phyloP scores from a whole-genome alignment of 2,113 vertebrate genomes.

The Tachuris rubrigastra region DNA sequence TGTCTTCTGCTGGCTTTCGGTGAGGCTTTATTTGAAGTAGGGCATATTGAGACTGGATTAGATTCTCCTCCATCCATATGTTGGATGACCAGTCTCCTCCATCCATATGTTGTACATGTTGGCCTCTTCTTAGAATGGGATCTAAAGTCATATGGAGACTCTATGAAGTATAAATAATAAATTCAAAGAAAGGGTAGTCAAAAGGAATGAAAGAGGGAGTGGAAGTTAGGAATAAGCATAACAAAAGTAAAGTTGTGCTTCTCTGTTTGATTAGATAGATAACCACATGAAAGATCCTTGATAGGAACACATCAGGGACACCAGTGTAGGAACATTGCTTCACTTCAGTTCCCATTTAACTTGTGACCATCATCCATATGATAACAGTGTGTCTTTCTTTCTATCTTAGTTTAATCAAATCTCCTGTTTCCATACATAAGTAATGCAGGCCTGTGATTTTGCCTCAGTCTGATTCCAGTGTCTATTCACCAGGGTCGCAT shows the following conservation, averaged over 20 bases:
- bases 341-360: background rate
- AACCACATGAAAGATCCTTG: background rate
- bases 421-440: background rate
- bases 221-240: background rate
- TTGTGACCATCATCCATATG: background rate
- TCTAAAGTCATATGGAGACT: background rate
- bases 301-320: background rate
- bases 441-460: background rate
- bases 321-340: background rate
- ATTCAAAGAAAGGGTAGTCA: background rate
- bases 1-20: background rate
- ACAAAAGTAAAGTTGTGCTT: background rate
- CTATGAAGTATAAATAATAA: background rate
- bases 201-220: background rate
- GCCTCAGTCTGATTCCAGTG: background rate
- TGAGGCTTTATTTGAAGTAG: background rate
- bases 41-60: background rate
- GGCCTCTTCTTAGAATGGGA: background rate
- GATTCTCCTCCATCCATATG: background rate
- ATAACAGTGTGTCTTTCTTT: background rate
- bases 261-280: background rate
- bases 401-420: background rate
- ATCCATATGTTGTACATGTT: background rate
- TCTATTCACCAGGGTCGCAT: background rate
- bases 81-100: background rate